phyloP scores from a whole-genome alignment of 2,797 vertebrate species.

The Diglossa cyanea region DNA sequence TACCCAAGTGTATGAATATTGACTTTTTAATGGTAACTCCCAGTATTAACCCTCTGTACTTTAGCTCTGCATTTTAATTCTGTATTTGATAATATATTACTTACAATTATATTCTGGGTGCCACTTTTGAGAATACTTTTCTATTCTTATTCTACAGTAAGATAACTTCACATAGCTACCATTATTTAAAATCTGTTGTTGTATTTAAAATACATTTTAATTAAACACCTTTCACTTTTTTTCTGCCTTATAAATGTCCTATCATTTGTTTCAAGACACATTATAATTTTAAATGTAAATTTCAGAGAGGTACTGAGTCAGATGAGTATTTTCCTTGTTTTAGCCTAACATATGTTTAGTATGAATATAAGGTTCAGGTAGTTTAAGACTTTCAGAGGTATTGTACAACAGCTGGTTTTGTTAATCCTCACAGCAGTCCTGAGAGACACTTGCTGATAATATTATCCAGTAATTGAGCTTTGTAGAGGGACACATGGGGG shows the following conservation, averaged over 20 bases:
- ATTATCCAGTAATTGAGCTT: not conserved
- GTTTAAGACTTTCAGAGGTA: not conserved
- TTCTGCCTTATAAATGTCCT: not conserved
- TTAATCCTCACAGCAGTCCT: not conserved
- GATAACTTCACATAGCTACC: not conserved
- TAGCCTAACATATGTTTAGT: not conserved
- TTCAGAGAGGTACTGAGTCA: not conserved
- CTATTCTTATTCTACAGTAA: not conserved
- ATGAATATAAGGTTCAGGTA: not conserved
- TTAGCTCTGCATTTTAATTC: not conserved
- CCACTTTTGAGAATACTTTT: not conserved
- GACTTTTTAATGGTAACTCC: not conserved
- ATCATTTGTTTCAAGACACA: not conserved
- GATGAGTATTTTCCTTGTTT: not conserved
- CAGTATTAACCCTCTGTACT: not conserved
- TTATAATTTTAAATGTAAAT: not conserved
- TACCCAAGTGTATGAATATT: not conserved
- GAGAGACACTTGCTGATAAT: not conserved
- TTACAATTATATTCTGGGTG: not conserved
- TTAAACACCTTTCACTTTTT: not conserved
- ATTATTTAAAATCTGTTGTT: not conserved
- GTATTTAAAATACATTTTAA: not conserved
- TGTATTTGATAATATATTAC: not conserved
- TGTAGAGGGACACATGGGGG: not conserved
- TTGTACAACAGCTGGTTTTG: not conserved